Evolutionary conservation across 2,113 vertebrate genomes (phyloP), one percentile per base, ranked within the genome.

Genomic region (Platichthys flesus): DNA sequence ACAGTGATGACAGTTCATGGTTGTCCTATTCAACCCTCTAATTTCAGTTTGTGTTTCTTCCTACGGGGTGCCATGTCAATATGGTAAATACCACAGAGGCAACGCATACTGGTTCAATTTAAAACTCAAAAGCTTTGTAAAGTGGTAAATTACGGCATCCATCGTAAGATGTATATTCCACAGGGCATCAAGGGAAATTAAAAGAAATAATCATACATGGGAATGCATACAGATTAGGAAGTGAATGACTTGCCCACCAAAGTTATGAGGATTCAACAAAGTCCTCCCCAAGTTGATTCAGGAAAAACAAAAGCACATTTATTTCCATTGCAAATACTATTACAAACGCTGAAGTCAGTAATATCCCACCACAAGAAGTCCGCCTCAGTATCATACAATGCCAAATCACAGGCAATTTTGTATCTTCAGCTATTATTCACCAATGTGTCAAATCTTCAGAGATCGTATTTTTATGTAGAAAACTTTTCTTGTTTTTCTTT

Each of bases 401-500:
- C 89, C 86, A 85, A 85, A 89, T 88, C 67, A 84, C 6, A 89
- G 83, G 75, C 84, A 73, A 78, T 85, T 86, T 86, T 82, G 87
- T 71, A 81, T 84, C 86, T 85, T 76, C 73, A 86, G 71, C 80
- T 88, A 71, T 78, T 82, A 73, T 70, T 80, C 71, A 80, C 74
- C 74, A 71, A 83, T 85, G 74, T 87, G 86, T 91, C 88, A 49
- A 91, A 92, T 86, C 86, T 69, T 86, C 82, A 74, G 80, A 85
- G 65, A 69, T 89, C 85, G 85, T 94, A 92, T 94, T 95, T 96
- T 94, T 74, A 94, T 95, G 94, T 97, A 97, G 96, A 98, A 96
- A 98, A 97, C 67, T 35, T 89, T 81, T 79, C 49, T 74, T 31
- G 31, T 31, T 31, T 31, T 31, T 31, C 31, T 31, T 31, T 31